These are phyloP conservation scores for Polietes domitor DNA, from an alignment of 2,888 invertebrate genomes.

Conservation along the genomic window DNA sequence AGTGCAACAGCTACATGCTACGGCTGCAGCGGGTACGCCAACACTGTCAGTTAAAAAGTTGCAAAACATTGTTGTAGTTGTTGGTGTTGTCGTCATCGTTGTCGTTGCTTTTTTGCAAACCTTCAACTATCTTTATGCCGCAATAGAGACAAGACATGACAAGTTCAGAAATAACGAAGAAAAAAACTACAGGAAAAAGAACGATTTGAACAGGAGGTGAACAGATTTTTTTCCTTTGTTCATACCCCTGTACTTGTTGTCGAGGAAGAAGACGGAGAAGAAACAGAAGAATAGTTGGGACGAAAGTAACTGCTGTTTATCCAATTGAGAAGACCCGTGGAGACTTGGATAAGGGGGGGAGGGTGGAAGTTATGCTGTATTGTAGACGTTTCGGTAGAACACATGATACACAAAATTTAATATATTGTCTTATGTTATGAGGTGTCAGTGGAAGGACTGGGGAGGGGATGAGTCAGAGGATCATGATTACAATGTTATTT, in stretches of 20 bases:
- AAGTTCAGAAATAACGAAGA: slow-evolving; percentile 1
- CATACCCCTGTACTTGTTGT: not conserved
- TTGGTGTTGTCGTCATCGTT: not conserved
- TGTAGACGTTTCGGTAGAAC: too few species aligned
- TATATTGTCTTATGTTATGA: too few species aligned
- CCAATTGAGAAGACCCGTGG: not conserved
- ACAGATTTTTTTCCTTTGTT: not conserved
- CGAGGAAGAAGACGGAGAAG: not conserved
- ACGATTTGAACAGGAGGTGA: not conserved
- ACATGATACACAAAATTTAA: too few species aligned
- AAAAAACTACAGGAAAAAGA: not conserved
- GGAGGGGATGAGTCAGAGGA: too few species aligned
- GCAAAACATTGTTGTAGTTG: not conserved
- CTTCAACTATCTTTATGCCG: not conserved
- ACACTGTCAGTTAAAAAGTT: slow-evolving; percentile 6
- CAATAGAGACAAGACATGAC: slow-evolving; percentile 34
- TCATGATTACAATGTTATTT: too few species aligned
- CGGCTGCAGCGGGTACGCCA: not conserved
- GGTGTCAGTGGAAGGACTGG: too few species aligned
- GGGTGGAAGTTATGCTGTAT: too few species aligned
- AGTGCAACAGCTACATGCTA: not conserved
- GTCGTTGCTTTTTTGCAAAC: not conserved
- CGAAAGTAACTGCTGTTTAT: not conserved
- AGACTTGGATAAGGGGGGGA: too few species aligned
- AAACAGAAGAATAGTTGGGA: not conserved